Evolutionary conservation across 2,888 invertebrate species (phyloP).

Genomic region (Schrankia costaestrigalis): DNA sequence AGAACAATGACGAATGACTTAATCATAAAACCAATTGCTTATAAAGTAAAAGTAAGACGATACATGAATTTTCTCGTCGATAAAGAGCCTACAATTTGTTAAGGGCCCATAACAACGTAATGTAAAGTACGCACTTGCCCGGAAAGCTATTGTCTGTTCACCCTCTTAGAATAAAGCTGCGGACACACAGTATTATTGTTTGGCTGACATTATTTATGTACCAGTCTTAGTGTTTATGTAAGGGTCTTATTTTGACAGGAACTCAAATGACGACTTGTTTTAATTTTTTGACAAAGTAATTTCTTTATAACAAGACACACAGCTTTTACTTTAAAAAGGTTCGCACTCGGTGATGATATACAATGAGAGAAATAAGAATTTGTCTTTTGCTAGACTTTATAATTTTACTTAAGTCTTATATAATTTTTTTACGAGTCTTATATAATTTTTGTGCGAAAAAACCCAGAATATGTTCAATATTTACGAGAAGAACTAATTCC

Average conservation of each 20-base stretch:
- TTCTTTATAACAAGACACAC: too few species aligned
- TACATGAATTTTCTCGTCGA: conserved; percentile 35
- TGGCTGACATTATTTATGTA: conserved; percentile 33
- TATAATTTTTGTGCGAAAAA: too few species aligned
- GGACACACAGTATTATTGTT: conserved; percentile 36
- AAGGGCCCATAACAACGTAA: conserved; percentile 34
- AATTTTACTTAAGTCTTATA: too few species aligned
- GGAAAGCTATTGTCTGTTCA: conserved; percentile 43
- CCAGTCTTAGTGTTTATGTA: conserved; percentile 16
- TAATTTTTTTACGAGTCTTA: too few species aligned
- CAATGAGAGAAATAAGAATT: too few species aligned
- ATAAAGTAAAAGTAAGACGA: conserved; percentile 21
- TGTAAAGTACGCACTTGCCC: conserved; percentile 36
- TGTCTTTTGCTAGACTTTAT: too few species aligned
- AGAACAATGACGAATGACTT: conserved; percentile 5
- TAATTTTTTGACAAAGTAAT: conserved; percentile 11
- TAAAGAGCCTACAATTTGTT: conserved; percentile 41
- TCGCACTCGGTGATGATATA: too few species aligned
- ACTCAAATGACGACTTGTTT: conserved; percentile 4
- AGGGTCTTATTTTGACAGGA: conserved; percentile 14
- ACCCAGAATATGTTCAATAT: too few species aligned
- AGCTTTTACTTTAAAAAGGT: too few species aligned
- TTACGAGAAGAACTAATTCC: too few species aligned
- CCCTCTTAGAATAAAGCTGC: conserved; percentile 34
- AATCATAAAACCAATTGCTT: conserved; percentile 28